phyloP scores from a whole-genome alignment of 2,888 invertebrate genomes.

The Drosophila subquinaria region DNA sequence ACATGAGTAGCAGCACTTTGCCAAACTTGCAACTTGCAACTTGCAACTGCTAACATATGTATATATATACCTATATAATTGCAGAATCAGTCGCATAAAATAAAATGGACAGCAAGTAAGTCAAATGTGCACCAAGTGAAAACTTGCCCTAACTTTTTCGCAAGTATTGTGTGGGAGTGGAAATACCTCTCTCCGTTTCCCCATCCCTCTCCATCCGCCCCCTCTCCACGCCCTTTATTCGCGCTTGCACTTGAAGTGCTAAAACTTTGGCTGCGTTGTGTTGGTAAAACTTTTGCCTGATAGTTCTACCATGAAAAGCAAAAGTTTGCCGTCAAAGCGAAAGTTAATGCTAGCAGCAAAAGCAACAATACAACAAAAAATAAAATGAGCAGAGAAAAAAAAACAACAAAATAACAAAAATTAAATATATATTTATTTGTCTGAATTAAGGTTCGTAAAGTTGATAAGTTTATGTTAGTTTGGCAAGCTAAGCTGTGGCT shows the following conservation, averaged over 20 bases:
- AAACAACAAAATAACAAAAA: slow-evolving; percentile 1
- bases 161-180: slow-evolving; percentile 33
- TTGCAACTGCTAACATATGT: slow-evolving; percentile 31
- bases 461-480: slow-evolving; percentile 14
- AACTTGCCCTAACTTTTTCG: slow-evolving; percentile 61
- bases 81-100: slow-evolving; percentile 69
- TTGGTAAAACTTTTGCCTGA: slow-evolving; percentile 60
- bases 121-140: slow-evolving; percentile 70
- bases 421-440: slow-evolving; percentile 37
- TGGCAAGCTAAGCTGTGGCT: slow-evolving; percentile 15
- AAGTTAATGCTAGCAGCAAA: slow-evolving; percentile 60
- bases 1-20: slow-evolving; percentile 16
- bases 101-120: slow-evolving; percentile 76
- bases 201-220: too few relatives aligned
- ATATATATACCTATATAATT: slow-evolving; percentile 59
- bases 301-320: slow-evolving; percentile 74
- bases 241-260: slow-evolving; percentile 75
- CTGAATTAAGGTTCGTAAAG: slow-evolving; percentile 40
- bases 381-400: slow-evolving; percentile 2
- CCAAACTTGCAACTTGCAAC: slow-evolving; percentile 32
- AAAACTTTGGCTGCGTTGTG: slow-evolving; percentile 71
- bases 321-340: slow-evolving; percentile 77
- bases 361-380: slow-evolving; percentile 29
- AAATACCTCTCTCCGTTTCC: neutral
- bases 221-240: neutral